These are phyloP conservation scores for Aethes cnicana DNA, from an alignment of 2,888 invertebrate genomes.

Conservation along the genomic window DNA sequence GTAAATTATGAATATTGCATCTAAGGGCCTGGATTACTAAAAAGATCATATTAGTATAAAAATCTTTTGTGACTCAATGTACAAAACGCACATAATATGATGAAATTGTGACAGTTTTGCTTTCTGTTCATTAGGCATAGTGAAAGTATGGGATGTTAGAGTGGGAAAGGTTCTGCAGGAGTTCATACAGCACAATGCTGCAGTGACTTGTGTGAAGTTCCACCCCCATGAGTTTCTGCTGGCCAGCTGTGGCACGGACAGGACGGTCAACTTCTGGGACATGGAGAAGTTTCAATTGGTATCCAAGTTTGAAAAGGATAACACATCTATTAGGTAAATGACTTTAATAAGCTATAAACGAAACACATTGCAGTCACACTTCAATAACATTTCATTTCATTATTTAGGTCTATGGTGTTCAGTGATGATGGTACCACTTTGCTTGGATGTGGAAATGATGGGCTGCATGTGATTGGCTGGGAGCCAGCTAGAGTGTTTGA, in stretches of 20 bases:
- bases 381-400: constrained; percentile 5
- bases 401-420: constrained; percentile 87
- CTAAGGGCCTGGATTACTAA: too few species aligned
- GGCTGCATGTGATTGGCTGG: constrained; percentile 95
- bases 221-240: constrained; percentile 98
- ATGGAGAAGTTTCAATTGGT: constrained; percentile 95
- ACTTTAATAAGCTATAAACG: neutral
- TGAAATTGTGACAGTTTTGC: neutral
- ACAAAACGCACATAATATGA: too few species aligned
- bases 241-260: constrained; percentile 94
- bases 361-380: neutral
- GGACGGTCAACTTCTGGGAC: constrained; percentile 96
- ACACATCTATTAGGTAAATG: constrained; percentile 85
- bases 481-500: constrained; percentile 95
- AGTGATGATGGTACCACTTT: constrained; percentile 95
- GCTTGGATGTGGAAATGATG: constrained; percentile 92
- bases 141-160: constrained; percentile 95
- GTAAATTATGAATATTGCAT: too few species aligned
- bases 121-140: constrained; percentile 62
- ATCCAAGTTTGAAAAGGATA: constrained; percentile 86
- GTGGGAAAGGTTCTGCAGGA: constrained; percentile 94
- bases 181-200: constrained; percentile 90
- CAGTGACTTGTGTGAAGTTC: constrained; percentile 96
- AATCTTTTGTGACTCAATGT: too few species aligned
- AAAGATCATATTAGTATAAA: too few species aligned